A percentile compares a stretch with the other conserved stretches of the same genome.
phyloP scores from a whole-genome alignment of 1,140 invertebrate species.

The Cotesia chilonis region DNA sequence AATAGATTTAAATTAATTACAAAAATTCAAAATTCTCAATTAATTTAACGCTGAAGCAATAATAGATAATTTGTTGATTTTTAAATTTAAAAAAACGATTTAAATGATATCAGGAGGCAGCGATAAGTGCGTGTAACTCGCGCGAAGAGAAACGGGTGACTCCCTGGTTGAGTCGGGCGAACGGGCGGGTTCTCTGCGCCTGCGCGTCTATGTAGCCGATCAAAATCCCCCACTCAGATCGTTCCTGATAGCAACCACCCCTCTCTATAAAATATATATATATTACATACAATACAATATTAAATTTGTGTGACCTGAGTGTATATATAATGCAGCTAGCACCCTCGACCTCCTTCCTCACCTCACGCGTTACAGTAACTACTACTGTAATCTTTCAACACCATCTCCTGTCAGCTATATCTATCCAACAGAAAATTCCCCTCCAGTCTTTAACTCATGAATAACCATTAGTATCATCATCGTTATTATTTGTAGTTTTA shows the following conservation, averaged over 20 bases:
- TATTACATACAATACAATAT: not conserved
- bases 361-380: no score
- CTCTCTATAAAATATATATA: constrained; percentile 9
- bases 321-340: no score
- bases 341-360: no score
- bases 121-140: constrained; percentile 54
- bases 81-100: constrained; percentile 7
- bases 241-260: constrained; percentile 20
- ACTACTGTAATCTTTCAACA: no score
- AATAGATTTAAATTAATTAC: no score
- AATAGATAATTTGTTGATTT: constrained; percentile 4
- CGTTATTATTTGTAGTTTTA: no score
- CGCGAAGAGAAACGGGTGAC: constrained; percentile 61
- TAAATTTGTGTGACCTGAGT: no score
- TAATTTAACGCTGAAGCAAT: not conserved
- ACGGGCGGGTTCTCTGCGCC: constrained; percentile 45
- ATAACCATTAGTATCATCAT: no score
- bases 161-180: constrained; percentile 51
- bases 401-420: no score
- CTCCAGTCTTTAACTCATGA: no score
- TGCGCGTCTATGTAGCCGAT: constrained; percentile 42
- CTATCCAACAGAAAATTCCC: no score
- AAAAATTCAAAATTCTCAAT: no score
- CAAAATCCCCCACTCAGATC: constrained; percentile 14
- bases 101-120: constrained; percentile 32